Conservation (phyloP, 2,888 invertebrate genomes). For the Pollenia angustigena region DNA sequence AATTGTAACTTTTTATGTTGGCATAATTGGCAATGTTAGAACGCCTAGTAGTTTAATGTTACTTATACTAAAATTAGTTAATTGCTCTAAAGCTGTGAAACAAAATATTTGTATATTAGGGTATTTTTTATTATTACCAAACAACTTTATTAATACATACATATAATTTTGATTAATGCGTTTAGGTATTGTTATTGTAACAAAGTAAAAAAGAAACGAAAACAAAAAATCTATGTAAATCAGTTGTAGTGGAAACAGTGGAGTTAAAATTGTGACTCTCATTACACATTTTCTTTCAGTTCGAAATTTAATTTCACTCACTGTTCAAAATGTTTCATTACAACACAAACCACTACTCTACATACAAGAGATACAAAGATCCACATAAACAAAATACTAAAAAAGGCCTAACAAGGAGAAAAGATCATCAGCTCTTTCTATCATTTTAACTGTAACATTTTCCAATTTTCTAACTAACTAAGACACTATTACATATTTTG, state of each 20-base stretch:
- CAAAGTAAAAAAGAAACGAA: constrained; percentile 5
- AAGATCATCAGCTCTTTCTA: neutral
- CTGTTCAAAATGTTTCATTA: constrained; percentile 38
- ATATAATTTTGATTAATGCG: constrained; percentile 23
- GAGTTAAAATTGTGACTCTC: constrained; percentile 69
- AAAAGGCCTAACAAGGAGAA: neutral
- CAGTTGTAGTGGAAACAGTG: constrained; percentile 59
- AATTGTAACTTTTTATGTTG: constrained; percentile 39
- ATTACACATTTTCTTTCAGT: constrained; percentile 55
- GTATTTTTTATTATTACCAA: constrained; percentile 54
- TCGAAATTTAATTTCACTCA: neutral
- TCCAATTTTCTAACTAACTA: constrained; percentile 12
- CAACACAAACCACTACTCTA: constrained; percentile 22
- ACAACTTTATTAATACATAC: constrained; percentile 6
- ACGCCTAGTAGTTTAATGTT: constrained; percentile 54
- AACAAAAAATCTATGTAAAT: constrained; percentile 7
- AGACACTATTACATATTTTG: constrained; percentile 9
- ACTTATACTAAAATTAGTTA: constrained; percentile 49
- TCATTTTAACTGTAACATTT: constrained; percentile 1
- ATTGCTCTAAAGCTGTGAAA: constrained; percentile 70
- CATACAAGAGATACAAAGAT: constrained; percentile 41
- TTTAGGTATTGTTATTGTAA: constrained; percentile 32
- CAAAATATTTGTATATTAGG: constrained; percentile 65
- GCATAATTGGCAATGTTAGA: constrained; percentile 57
- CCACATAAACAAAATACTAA: neutral